phyloP scores from a whole-genome alignment of 2,888 invertebrate species.

The Drosophila algonquin region DNA sequence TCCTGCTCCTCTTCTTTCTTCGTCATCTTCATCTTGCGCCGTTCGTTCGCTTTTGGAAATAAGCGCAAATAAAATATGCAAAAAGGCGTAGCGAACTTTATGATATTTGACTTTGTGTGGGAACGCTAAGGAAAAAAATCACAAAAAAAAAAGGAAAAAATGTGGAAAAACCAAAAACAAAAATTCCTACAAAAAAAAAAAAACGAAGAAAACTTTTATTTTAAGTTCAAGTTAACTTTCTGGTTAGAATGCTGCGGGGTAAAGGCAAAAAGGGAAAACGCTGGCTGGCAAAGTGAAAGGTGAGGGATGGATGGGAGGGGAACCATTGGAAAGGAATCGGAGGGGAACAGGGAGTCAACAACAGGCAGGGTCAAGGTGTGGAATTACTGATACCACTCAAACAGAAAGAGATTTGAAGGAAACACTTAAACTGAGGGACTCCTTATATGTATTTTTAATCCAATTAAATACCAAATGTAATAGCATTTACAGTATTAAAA shows the following conservation, averaged over 20 bases:
- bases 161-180: slow-evolving; percentile 24
- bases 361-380: too few relatives aligned
- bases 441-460: too few relatives aligned
- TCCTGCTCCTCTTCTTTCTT: slow-evolving; percentile 11
- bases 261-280: slow-evolving; percentile 7
- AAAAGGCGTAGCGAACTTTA: slow-evolving; percentile 81
- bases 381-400: neutral
- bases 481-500: too few relatives aligned
- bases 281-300: slow-evolving; percentile 11
- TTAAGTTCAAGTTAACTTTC: slow-evolving; percentile 80
- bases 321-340: neutral
- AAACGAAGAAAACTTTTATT: slow-evolving; percentile 72
- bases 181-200: slow-evolving; percentile 37
- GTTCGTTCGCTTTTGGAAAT: slow-evolving; percentile 50
- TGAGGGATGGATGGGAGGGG: neutral
- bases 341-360: neutral
- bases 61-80: slow-evolving; percentile 80
- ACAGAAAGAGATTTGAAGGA: neutral
- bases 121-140: slow-evolving; percentile 53
- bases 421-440: too few relatives aligned
- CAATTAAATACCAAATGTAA: too few relatives aligned
- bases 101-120: slow-evolving; percentile 77
- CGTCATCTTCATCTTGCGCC: neutral
- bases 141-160: neutral
- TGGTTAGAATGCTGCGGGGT: slow-evolving; percentile 70